Evolutionary conservation across 2,888 invertebrate genomes (phyloP).

Genomic region (Cerastoderma edule): DNA sequence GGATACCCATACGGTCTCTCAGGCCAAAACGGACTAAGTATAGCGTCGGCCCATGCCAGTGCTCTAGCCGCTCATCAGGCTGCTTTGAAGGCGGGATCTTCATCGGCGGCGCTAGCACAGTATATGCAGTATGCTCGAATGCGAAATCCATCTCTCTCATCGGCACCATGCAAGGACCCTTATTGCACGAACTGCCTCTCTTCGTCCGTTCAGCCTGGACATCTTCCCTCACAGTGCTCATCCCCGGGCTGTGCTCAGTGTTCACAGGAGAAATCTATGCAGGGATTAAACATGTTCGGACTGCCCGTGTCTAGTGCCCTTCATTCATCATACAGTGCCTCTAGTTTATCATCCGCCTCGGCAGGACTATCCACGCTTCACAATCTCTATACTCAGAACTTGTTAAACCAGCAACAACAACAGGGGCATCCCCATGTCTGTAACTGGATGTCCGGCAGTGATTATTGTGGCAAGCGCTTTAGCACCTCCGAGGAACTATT

Average conservation of each 20-base stretch:
- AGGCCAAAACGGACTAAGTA: constrained; percentile 56
- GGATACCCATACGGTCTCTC: constrained; percentile 59
- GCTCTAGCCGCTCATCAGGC: constrained; percentile 64
- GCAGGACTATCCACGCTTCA: constrained; percentile 65
- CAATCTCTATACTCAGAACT: constrained; percentile 72
- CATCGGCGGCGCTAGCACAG: constrained; percentile 62
- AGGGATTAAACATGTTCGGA: constrained; percentile 66
- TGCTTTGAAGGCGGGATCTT: constrained; percentile 52
- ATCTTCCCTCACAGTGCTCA: constrained; percentile 90
- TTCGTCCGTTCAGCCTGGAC: constrained; percentile 87
- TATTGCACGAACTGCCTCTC: constrained; percentile 97
- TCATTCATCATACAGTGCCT: constrained; percentile 53
- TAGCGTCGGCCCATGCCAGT: constrained; percentile 64
- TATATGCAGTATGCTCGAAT: constrained; percentile 93
- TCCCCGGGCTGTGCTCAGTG: constrained; percentile 98
- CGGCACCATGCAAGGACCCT: constrained; percentile 97
- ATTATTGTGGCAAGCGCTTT: constrained; percentile 97
- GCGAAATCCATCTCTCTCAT: constrained; percentile 92
- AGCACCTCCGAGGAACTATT: constrained; percentile 96
- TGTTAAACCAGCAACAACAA: constrained; percentile 60
- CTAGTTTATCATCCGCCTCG: constrained; percentile 58
- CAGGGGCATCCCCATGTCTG: constrained; percentile 86
- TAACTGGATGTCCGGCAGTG: constrained; percentile 95
- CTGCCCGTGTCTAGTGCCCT: constrained; percentile 64
- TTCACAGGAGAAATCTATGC: constrained; percentile 89